phyloP scores from a whole-genome alignment of 2,113 vertebrate genomes.

The Astatotilapia flaviijosephi region DNA sequence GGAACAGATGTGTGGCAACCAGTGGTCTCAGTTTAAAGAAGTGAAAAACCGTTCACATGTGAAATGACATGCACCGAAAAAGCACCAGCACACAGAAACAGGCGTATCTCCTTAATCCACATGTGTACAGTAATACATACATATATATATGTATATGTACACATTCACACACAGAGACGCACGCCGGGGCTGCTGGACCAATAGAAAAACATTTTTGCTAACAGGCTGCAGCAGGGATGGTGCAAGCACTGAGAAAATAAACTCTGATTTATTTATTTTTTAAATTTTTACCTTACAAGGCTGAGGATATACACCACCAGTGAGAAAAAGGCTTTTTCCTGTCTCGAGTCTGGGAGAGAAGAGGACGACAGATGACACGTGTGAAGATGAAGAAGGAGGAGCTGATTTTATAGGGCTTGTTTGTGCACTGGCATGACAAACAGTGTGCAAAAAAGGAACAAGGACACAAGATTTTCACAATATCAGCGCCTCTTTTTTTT shows the following conservation, averaged over 20 bases:
- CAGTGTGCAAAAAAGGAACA: constrained; percentile 26
- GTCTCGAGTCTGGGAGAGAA: not conserved
- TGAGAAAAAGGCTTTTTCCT: constrained; percentile 15
- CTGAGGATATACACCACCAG: not conserved
- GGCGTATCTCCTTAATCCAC: constrained; percentile 27
- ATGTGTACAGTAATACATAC: constrained; percentile 13
- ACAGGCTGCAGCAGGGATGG: constrained; percentile 4
- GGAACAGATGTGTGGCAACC: not conserved
- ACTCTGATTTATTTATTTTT: not conserved
- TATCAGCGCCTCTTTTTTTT: not conserved
- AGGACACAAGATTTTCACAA: not conserved
- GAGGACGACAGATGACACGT: not conserved
- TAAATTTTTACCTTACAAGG: not conserved
- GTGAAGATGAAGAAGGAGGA: constrained; percentile 16
- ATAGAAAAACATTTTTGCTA: constrained; percentile 33
- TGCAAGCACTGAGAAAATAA: constrained; percentile 43
- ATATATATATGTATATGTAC: not conserved
- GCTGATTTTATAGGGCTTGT: not conserved
- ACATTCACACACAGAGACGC: constrained; percentile 33
- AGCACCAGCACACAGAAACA: constrained; percentile 19
- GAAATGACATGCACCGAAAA: constrained; percentile 34
- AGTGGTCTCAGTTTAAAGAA: not conserved
- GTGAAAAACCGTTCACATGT: not conserved
- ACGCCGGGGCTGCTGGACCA: constrained; percentile 16
- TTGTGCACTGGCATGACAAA: not conserved